Percentiles rank a stretch among this genome's conserved stretches.
Conservation (phyloP, 2,888 invertebrate genomes). For the Acleris laterana region DNA sequence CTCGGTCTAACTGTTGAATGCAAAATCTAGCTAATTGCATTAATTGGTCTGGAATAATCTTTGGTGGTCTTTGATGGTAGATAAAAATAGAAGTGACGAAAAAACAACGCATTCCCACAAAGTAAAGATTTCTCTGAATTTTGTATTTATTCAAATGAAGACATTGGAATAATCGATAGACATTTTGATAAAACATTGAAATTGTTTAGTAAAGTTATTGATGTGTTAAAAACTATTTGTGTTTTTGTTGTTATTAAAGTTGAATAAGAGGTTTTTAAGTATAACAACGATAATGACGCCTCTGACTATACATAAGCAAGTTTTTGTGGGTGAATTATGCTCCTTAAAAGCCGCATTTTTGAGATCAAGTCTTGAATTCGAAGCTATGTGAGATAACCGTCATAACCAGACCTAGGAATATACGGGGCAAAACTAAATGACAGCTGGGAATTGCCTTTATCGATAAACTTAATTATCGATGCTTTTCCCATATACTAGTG, state of each 20-base stretch:
- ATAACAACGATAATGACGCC: too few species aligned
- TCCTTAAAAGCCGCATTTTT: constrained; percentile 28
- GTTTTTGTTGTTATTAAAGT: too few species aligned
- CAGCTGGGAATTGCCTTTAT: too few species aligned
- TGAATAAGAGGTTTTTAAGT: too few species aligned
- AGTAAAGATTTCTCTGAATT: neutral
- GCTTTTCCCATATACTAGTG: too few species aligned
- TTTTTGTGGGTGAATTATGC: neutral
- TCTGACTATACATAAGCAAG: neutral
- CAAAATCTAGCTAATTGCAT: constrained; percentile 3
- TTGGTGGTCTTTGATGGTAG: constrained; percentile 2
- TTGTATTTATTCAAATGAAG: neutral
- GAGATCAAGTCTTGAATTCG: neutral
- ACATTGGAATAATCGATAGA: neutral
- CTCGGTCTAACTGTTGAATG: constrained; percentile 1
- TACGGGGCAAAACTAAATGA: too few species aligned
- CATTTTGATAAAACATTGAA: too few species aligned
- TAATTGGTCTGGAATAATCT: constrained; percentile 9
- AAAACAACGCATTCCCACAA: neutral
- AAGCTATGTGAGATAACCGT: constrained; percentile 12
- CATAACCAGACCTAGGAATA: too few species aligned
- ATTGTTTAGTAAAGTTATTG: too few species aligned
- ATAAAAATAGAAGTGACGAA: constrained; percentile 6
- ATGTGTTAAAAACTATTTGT: too few species aligned
- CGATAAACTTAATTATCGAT: too few species aligned